Conservation (phyloP, 2,113 vertebrate species). For the Urocynchramus pylzowi region DNA sequence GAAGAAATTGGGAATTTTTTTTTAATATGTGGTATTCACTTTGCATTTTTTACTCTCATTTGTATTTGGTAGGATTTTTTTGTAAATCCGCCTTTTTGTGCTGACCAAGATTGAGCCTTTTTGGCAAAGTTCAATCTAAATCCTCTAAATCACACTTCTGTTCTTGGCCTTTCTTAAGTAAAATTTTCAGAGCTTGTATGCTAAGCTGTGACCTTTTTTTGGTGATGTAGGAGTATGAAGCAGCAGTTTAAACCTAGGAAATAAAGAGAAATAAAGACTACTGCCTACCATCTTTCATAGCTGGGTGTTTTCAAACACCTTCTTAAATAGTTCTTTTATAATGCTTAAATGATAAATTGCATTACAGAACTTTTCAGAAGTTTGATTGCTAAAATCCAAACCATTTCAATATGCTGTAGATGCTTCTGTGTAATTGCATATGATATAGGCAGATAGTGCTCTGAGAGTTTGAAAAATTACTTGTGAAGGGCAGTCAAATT, state of each 20-base stretch:
- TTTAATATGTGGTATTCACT: background rate
- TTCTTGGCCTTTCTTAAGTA: background rate
- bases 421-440: background rate
- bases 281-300: background rate
- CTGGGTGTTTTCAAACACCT: background rate
- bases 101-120: background rate
- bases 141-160: background rate
- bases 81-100: background rate
- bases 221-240: background rate
- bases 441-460: background rate
- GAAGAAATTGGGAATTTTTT: background rate
- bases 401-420: background rate
- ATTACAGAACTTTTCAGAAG: background rate
- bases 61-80: background rate
- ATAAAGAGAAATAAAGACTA: background rate
- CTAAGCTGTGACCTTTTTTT: background rate
- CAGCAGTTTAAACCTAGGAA: background rate
- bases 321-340: background rate
- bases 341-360: background rate
- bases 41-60: background rate
- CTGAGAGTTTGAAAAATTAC: background rate
- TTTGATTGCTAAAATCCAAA: background rate
- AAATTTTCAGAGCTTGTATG: background rate
- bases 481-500: background rate
- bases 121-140: background rate